A percentile compares a stretch with the other conserved stretches of the same genome.
Evolutionary conservation across 2,797 vertebrate genomes (phyloP).

Genomic region (Helostoma temminkii): DNA sequence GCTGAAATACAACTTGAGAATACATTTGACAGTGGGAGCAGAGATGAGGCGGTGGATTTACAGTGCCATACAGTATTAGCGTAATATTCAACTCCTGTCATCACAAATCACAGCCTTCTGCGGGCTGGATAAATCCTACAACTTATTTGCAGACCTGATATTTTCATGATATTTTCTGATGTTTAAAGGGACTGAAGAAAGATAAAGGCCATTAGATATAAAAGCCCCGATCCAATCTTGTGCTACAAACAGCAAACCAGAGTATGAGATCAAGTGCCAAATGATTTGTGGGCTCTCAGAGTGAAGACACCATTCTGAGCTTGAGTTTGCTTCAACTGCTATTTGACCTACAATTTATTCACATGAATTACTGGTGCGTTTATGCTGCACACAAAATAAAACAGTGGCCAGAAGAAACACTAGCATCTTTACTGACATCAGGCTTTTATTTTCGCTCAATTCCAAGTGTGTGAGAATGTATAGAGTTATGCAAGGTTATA

Average conservation of each 20-base stretch:
- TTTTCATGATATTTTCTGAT: conserved; percentile 66
- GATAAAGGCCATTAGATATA: conserved; percentile 64
- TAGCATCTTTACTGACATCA: background rate
- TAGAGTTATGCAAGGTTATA: background rate
- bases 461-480: background rate
- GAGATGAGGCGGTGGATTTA: conserved; percentile 78
- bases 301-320: conserved; percentile 10
- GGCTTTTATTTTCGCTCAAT: background rate
- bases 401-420: background rate
- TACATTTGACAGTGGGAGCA: conserved; percentile 74
- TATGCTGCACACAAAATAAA: conserved; percentile 15
- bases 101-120: conserved; percentile 66
- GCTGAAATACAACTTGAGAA: conserved; percentile 78
- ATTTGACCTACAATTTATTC: conserved; percentile 36
- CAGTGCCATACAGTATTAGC: conserved; percentile 76
- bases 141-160: conserved; percentile 65
- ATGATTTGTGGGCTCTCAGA: conserved; percentile 49
- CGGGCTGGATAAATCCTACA: conserved; percentile 56
- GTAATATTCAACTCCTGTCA: conserved; percentile 76
- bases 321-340: conserved; percentile 25
- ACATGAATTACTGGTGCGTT: conserved; percentile 21
- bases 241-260: conserved; percentile 36
- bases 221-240: conserved; percentile 42
- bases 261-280: conserved; percentile 35
- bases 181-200: conserved; percentile 52